Evolutionary conservation across 2,113 vertebrate genomes (phyloP).

Genomic region (Zosterops borbonicus): DNA sequence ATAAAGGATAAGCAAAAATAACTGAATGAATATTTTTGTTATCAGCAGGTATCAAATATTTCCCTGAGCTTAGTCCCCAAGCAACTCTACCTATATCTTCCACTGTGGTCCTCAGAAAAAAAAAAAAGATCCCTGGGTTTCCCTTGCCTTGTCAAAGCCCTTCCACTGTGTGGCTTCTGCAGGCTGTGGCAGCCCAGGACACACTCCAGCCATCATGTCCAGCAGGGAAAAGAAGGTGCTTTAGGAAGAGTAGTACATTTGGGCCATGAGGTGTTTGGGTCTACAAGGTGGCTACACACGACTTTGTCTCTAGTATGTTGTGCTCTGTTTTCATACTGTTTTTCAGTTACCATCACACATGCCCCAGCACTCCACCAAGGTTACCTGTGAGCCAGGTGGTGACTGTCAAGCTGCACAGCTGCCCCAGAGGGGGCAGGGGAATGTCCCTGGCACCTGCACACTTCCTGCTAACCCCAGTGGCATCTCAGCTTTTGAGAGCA

Average conservation of each 20-base stretch:
- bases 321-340: neutral
- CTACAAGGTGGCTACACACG: neutral
- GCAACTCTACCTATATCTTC: neutral
- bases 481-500: neutral
- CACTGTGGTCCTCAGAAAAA: neutral
- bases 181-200: neutral
- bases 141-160: neutral
- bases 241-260: neutral
- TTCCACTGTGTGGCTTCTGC: neutral
- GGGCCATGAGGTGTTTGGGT: neutral
- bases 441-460: fast-evolving
- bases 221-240: fast-evolving
- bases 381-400: neutral
- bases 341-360: fast-evolving
- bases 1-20: neutral
- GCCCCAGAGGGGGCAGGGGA: fast-evolving
- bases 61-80: neutral
- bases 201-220: fast-evolving
- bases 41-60: neutral
- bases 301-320: neutral
- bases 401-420: fast-evolving
- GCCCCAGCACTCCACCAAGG: neutral
- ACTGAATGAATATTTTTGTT: neutral
- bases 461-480: fast-evolving
- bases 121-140: neutral